Conservation (phyloP, 1,140 invertebrate genomes). For the Eumaeus atala region DNA sequence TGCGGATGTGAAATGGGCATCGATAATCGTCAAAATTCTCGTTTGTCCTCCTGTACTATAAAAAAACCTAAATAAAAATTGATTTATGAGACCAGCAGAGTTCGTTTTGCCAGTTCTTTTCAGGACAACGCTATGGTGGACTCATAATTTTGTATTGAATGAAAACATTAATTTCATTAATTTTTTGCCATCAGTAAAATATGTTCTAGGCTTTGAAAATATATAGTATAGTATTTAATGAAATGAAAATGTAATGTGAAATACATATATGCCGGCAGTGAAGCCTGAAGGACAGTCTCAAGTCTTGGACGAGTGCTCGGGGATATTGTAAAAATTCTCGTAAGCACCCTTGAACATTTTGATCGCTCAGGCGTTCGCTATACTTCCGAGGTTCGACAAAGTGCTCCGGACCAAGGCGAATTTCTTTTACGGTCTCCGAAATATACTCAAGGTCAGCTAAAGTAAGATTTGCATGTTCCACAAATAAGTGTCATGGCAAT, state of each 20-base stretch:
- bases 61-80: no score
- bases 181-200: background rate
- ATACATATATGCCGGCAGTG: conserved; percentile 10
- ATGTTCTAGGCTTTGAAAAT: no score
- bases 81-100: no score
- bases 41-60: no score
- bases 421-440: no score
- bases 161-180: background rate
- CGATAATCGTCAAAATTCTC: no score
- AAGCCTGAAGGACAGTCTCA: conserved; percentile 14
- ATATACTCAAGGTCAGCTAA: background rate
- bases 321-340: conserved; percentile 17
- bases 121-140: no score
- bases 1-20: no score
- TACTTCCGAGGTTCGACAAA: conserved; percentile 4
- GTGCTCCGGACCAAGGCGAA: background rate
- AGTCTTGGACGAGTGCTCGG: conserved; percentile 16
- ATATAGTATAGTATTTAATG: background rate
- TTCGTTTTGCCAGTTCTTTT: no score
- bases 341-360: conserved; percentile 22
- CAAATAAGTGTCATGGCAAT: no score
- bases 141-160: no score
- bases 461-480: no score
- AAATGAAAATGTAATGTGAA: conserved; percentile 5
- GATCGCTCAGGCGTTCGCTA: conserved; percentile 19